A percentile compares a stretch with the other conserved stretches of the same genome.
phyloP scores from a whole-genome alignment of 2,113 vertebrate genomes.

The Noturus placidus region DNA sequence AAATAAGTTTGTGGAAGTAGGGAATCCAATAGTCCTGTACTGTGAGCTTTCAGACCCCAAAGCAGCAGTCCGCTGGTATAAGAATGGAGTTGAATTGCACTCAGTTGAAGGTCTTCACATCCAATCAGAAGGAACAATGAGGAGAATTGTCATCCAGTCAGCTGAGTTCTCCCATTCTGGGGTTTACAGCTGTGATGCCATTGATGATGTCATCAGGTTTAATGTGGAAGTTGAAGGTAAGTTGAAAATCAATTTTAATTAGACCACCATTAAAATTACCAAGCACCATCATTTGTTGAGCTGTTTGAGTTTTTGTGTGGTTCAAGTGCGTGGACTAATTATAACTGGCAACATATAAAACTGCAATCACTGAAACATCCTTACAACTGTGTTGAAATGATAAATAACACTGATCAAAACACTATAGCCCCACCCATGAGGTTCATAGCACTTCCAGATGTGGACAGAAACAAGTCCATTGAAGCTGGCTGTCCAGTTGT shows the following conservation, averaged over 20 bases:
- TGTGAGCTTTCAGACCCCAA: conserved; percentile 76
- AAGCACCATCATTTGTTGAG: conserved; percentile 25
- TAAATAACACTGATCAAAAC: conserved; percentile 57
- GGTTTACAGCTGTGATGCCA: conserved; percentile 79
- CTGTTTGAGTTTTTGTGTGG: conserved; percentile 34
- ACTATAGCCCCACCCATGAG: conserved; percentile 74
- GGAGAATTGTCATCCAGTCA: conserved; percentile 79
- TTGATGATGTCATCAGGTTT: conserved; percentile 78
- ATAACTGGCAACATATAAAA: conserved; percentile 1
- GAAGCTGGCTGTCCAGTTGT: conserved; percentile 64
- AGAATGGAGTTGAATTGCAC: conserved; percentile 73
- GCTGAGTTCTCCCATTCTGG: conserved; percentile 77
- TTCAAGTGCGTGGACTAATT: background rate
- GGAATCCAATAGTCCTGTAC: conserved; percentile 78
- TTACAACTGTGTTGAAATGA: conserved; percentile 34
- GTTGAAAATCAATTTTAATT: conserved; percentile 49
- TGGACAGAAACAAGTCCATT: conserved; percentile 68
- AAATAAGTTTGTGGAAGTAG: conserved; percentile 79
- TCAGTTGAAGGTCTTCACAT: conserved; percentile 74
- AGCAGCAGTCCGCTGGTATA: conserved; percentile 75
- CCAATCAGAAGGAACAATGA: conserved; percentile 78
- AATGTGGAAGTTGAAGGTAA: conserved; percentile 80
- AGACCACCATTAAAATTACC: conserved; percentile 22
- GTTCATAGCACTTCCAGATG: conserved; percentile 72
- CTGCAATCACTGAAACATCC: background rate